phyloP scores from a whole-genome alignment of 2,797 vertebrate genomes.

The Myotis planiceps region DNA sequence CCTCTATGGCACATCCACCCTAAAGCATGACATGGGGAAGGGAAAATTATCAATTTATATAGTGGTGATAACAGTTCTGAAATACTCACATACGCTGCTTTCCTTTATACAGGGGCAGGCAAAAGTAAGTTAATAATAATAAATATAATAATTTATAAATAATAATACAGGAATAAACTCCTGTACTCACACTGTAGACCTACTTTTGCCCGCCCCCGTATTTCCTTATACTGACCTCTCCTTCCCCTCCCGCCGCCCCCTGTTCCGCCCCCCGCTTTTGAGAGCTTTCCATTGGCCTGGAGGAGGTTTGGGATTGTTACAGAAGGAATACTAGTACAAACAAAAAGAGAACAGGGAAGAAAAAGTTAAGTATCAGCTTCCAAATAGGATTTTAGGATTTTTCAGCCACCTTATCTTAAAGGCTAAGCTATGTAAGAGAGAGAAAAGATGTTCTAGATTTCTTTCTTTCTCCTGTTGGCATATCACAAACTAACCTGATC shows the following conservation, averaged over 20 bases:
- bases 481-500: not conserved
- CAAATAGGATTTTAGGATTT: conserved; percentile 10
- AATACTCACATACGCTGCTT: not conserved
- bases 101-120: not conserved
- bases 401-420: not conserved
- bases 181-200: not conserved
- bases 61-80: not conserved
- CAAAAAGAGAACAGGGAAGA: not conserved
- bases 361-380: not conserved
- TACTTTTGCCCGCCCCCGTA: not conserved
- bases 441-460: not conserved
- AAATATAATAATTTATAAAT: not conserved
- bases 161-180: not conserved
- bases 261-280: not conserved
- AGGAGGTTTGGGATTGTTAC: not conserved
- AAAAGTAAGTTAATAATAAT: not conserved
- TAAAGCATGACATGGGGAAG: not conserved
- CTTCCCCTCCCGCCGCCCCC: not conserved
- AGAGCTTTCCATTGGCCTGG: not conserved
- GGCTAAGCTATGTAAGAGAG: not conserved
- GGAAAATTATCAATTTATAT: not conserved
- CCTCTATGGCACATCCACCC: not conserved
- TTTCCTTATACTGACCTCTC: not conserved
- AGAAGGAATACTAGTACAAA: not conserved
- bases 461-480: not conserved